phyloP scores from a whole-genome alignment of 1,140 invertebrate genomes.

The Tetraneura akinire region DNA sequence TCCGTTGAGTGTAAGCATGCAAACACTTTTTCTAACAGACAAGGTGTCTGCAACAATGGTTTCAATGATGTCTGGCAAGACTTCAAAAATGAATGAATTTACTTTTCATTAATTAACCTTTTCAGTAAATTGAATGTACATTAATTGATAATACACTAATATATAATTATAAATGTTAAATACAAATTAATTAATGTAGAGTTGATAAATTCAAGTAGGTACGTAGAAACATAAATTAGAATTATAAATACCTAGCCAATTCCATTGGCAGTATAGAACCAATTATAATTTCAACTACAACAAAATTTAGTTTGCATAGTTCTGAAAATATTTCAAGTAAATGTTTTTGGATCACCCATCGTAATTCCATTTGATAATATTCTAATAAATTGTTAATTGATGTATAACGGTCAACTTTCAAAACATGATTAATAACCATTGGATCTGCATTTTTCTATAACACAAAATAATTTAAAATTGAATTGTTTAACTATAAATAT shows the following conservation, averaged over 20 bases:
- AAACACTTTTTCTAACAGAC: not conserved
- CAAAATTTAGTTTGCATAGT: constrained; percentile 79
- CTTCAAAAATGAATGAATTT: not conserved
- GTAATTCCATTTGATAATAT: constrained; percentile 90
- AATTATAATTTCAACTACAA: constrained; percentile 77
- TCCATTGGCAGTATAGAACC: constrained; percentile 85
- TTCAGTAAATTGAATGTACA: not conserved
- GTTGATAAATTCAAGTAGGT: not conserved
- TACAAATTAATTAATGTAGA: not conserved
- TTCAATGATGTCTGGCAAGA: not conserved
- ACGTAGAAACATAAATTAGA: not conserved
- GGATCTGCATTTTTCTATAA: constrained; percentile 82
- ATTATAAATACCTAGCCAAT: constrained; percentile 70
- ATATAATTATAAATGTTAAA: not conserved
- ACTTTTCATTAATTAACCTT: not conserved
- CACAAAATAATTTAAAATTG: constrained; percentile 35
- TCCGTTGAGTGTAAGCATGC: not conserved
- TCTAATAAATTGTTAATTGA: constrained; percentile 77
- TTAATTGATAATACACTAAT: not conserved
- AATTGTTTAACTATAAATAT: not conserved
- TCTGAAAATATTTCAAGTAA: constrained; percentile 84
- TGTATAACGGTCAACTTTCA: constrained; percentile 74
- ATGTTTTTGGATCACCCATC: constrained; percentile 78
- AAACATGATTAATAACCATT: constrained; percentile 75
- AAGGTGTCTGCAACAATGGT: not conserved